Percentiles rank a stretch among this genome's conserved stretches.
These are phyloP conservation scores for Pelecanus crispus DNA, from an alignment of 2,113 vertebrate genomes.

Conservation along the genomic window DNA sequence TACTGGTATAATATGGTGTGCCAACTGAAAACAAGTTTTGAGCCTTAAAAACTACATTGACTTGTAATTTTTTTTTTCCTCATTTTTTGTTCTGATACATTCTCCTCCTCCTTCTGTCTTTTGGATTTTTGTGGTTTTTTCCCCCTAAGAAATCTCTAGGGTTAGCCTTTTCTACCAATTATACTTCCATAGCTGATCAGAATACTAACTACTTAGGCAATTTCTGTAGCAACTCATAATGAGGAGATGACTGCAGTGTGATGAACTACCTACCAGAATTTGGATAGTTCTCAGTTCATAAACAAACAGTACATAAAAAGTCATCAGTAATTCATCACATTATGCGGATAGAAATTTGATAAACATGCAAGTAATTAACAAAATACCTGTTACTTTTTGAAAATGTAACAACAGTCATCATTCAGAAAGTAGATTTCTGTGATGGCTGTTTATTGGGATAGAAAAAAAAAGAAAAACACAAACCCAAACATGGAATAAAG, in stretches of 20 bases:
- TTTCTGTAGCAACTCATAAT: background rate
- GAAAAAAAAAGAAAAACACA: accelerated
- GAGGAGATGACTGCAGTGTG: background rate
- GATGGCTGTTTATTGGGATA: background rate
- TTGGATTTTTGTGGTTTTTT: accelerated
- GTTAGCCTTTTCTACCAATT: background rate
- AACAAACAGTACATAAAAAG: background rate
- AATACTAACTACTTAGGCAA: background rate
- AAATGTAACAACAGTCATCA: background rate
- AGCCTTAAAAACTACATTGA: background rate
- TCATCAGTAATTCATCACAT: background rate
- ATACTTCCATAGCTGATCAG: background rate
- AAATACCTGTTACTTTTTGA: background rate
- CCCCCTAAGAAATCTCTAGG: background rate
- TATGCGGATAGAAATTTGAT: background rate
- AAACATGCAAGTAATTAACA: background rate
- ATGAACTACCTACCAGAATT: background rate
- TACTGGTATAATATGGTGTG: background rate
- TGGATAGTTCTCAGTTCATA: background rate
- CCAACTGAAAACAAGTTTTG: background rate
- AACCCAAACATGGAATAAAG: background rate
- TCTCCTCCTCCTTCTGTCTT: background rate
- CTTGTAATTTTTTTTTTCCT: background rate
- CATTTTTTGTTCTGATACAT: background rate
- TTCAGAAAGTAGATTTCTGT: background rate